Evolutionary conservation across 1,140 invertebrate species (phyloP).

Genomic region (Hyposmocoma kahamanoa): DNA sequence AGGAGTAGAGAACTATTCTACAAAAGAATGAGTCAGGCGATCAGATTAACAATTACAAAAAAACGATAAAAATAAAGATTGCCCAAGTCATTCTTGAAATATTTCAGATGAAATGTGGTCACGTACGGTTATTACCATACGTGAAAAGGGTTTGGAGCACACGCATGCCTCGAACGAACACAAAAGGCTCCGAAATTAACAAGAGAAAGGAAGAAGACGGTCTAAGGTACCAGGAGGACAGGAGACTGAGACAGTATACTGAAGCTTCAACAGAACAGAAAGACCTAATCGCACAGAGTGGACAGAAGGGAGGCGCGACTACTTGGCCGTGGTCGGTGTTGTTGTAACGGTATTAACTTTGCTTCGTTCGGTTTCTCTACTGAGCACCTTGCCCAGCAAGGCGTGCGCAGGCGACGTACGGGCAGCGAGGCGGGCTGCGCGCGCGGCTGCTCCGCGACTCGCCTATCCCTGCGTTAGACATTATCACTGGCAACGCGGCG

Average conservation of each 20-base stretch:
- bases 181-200: not conserved
- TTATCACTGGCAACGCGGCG: slow-evolving; percentile 56
- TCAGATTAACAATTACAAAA: not conserved
- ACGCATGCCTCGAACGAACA: not conserved
- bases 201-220: slow-evolving; percentile 15
- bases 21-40: slow-evolving; percentile 23
- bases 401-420: slow-evolving; percentile 81
- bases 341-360: slow-evolving; percentile 70
- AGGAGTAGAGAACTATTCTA: slow-evolving; percentile 34
- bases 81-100: slow-evolving; percentile 27
- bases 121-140: slow-evolving; percentile 8
- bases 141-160: not conserved
- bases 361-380: slow-evolving; percentile 68
- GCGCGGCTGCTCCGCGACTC: slow-evolving; percentile 51
- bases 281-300: slow-evolving; percentile 68
- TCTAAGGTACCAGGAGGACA: slow-evolving; percentile 56
- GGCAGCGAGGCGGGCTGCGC: slow-evolving; percentile 64
- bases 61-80: not conserved
- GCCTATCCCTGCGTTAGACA: slow-evolving; percentile 67
- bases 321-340: slow-evolving; percentile 66
- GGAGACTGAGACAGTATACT: slow-evolving; percentile 41
- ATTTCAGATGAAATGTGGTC: not conserved
- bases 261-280: slow-evolving; percentile 68
- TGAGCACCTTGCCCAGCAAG: slow-evolving; percentile 82
- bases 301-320: slow-evolving; percentile 69